Evolutionary conservation across 2,888 invertebrate species (phyloP).

Genomic region (Ceriagrion tenellum): DNA sequence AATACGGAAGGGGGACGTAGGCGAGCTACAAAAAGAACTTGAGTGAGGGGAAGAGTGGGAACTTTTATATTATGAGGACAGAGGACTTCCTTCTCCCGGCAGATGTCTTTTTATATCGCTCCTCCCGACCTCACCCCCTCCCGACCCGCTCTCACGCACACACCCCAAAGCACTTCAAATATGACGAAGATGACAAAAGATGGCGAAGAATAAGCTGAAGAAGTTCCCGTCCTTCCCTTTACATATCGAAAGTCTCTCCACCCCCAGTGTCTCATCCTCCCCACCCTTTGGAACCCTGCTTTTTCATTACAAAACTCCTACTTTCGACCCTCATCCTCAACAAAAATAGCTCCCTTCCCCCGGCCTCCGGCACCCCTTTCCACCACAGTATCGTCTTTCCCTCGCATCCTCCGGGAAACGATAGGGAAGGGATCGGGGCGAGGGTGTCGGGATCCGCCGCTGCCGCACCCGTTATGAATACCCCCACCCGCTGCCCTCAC

Average conservation of each 20-base stretch:
- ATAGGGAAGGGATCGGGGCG: background rate
- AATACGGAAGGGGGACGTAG: background rate
- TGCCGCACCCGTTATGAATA: background rate
- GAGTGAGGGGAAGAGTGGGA: background rate
- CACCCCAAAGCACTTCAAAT: constrained; percentile 9
- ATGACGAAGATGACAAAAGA: constrained; percentile 22
- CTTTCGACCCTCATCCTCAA: background rate
- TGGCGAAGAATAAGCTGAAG: constrained; percentile 1
- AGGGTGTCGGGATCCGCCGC: background rate
- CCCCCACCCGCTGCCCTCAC: background rate
- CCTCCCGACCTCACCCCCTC: background rate
- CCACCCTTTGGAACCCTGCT: background rate
- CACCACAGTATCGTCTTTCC: background rate
- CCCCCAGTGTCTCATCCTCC: background rate
- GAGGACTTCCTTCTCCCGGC: background rate
- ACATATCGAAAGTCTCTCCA: background rate
- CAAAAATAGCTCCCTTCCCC: background rate
- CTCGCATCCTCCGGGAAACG: background rate
- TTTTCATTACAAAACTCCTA: background rate
- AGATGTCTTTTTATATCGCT: background rate
- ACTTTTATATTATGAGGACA: background rate
- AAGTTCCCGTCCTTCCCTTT: background rate
- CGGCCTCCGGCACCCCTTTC: background rate
- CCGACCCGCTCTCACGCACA: background rate
- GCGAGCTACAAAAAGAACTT: background rate